Conservation (phyloP, 2,888 invertebrate species). For the Eupithecia pulchellata region DNA sequence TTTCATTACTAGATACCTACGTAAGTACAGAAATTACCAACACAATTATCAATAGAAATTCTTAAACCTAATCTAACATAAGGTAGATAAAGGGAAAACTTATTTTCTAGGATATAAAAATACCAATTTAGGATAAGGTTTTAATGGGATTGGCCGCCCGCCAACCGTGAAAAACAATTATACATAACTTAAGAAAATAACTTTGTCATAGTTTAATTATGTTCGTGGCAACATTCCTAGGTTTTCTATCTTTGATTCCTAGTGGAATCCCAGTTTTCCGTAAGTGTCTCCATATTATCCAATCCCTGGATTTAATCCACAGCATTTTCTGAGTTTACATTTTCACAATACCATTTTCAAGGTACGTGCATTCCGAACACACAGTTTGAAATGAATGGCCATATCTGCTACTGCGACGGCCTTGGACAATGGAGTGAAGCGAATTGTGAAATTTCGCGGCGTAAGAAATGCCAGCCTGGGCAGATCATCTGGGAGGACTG, state of each 20-base stretch:
- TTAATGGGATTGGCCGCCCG: constrained; percentile 46
- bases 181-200: constrained; percentile 45
- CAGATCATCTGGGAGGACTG: constrained; percentile 71
- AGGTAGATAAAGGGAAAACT: not conserved
- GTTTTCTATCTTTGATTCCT: constrained; percentile 56
- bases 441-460: constrained; percentile 59
- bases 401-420: constrained; percentile 65
- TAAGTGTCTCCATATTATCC: constrained; percentile 55
- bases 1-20: not conserved
- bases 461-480: constrained; percentile 64
- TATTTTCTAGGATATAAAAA: constrained; percentile 28
- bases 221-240: constrained; percentile 61
- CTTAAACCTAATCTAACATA: constrained; percentile 15
- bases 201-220: constrained; percentile 57
- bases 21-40: not conserved
- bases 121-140: constrained; percentile 44
- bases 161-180: constrained; percentile 56
- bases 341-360: constrained; percentile 43
- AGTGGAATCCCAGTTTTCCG: constrained; percentile 50
- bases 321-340: not conserved
- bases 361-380: constrained; percentile 72
- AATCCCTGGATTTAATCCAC: not conserved
- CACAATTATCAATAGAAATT: not conserved
- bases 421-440: constrained; percentile 64
- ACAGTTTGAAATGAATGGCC: constrained; percentile 64